These are phyloP conservation scores for Spilogale gracilis DNA, from an alignment of 2,113 vertebrate genomes.

Conservation along the genomic window DNA sequence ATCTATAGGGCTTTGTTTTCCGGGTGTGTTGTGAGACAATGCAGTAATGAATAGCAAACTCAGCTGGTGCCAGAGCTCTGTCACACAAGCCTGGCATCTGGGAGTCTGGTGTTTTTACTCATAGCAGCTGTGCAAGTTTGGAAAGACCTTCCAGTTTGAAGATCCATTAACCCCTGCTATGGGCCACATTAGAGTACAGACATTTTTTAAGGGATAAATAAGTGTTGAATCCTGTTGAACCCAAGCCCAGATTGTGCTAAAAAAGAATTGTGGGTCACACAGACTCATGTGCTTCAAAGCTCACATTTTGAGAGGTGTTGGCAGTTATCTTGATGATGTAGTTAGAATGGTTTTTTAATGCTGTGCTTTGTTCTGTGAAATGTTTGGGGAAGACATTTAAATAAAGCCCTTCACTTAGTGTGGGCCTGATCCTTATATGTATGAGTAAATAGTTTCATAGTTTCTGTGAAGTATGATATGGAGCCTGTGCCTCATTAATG, in stretches of 20 bases:
- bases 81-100: slow-evolving; percentile 77
- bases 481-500: not conserved
- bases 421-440: not conserved
- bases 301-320: slow-evolving; percentile 75
- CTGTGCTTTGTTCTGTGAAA: slow-evolving; percentile 50
- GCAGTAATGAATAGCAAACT: slow-evolving; percentile 66
- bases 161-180: slow-evolving; percentile 76
- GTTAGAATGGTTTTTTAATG: slow-evolving; percentile 21
- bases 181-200: slow-evolving; percentile 47
- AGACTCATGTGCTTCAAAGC: slow-evolving; percentile 5
- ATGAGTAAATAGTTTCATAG: slow-evolving; percentile 29
- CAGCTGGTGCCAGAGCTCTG: slow-evolving; percentile 72
- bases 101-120: slow-evolving; percentile 73
- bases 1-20: slow-evolving; percentile 65
- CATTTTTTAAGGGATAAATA: slow-evolving; percentile 74
- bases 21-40: slow-evolving; percentile 48
- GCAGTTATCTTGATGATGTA: slow-evolving; percentile 62
- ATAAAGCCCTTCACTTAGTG: slow-evolving; percentile 8
- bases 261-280: slow-evolving; percentile 34
- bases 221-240: slow-evolving; percentile 71
- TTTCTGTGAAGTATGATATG: not conserved
- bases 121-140: slow-evolving; percentile 74
- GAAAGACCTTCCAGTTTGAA: slow-evolving; percentile 68
- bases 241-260: slow-evolving; percentile 58
- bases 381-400: slow-evolving; percentile 52